A percentile compares a stretch with the other conserved stretches of the same genome.
Conservation (phyloP, 2,888 invertebrate genomes). For the Portevinia maculata region DNA sequence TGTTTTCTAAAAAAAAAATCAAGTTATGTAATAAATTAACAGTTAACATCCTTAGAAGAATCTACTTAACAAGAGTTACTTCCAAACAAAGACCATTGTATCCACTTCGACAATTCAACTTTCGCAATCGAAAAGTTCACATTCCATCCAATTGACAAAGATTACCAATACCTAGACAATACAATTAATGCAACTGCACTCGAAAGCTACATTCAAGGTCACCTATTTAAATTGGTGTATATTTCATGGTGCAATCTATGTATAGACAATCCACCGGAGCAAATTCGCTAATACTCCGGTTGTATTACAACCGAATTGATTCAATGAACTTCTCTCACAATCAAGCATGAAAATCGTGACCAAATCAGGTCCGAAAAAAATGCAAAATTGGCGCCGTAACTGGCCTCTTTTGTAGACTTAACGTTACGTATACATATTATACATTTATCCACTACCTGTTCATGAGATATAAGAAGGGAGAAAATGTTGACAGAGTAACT, state of each 20-base stretch:
- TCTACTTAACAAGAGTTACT: not conserved
- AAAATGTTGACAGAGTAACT: conserved; percentile 9
- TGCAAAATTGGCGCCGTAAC: conserved; percentile 5
- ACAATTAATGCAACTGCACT: conserved; percentile 16
- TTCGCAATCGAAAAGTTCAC: conserved; percentile 52
- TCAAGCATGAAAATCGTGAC: conserved; percentile 46
- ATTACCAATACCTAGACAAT: conserved; percentile 11
- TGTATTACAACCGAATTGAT: conserved; percentile 9
- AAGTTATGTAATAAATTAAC: too few relatives aligned
- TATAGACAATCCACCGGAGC: not conserved
- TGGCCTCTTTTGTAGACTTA: not conserved
- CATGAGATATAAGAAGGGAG: too few relatives aligned
- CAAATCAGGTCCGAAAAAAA: conserved; percentile 31
- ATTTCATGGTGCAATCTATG: conserved; percentile 11
- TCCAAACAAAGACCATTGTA: conserved; percentile 6
- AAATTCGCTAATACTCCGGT: not conserved
- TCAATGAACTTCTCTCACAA: conserved; percentile 43
- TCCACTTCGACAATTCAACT: conserved; percentile 12
- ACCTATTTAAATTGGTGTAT: conserved; percentile 41
- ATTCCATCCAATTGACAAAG: conserved; percentile 58
- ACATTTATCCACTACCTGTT: not conserved
- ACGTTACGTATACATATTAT: too few relatives aligned
- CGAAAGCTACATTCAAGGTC: conserved; percentile 37
- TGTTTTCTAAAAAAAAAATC: too few relatives aligned
- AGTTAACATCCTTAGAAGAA: not conserved